These are phyloP conservation scores for Pelochelys cantorii DNA, from an alignment of 2,797 vertebrate genomes.

Conservation along the genomic window DNA sequence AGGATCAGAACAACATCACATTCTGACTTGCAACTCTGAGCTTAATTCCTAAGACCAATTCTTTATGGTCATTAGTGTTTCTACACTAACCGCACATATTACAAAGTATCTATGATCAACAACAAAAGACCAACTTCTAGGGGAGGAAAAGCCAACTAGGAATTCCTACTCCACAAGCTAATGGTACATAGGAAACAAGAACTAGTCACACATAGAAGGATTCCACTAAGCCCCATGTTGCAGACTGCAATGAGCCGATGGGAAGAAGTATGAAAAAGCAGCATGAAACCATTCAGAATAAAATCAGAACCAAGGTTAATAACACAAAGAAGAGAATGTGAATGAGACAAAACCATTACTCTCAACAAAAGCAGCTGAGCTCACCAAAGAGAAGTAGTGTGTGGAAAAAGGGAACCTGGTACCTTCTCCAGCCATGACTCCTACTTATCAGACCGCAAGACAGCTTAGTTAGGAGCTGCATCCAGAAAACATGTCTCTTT, in stretches of 20 bases:
- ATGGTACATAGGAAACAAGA: fast-evolving
- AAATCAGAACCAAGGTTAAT: background rate
- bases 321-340: background rate
- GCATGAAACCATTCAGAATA: background rate
- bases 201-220: background rate
- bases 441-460: background rate
- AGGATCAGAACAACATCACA: background rate
- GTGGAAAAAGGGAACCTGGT: background rate
- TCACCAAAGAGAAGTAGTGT: background rate
- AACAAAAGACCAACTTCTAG: background rate
- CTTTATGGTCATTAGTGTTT: background rate
- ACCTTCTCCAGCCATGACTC: background rate
- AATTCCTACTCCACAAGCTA: background rate
- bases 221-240: fast-evolving
- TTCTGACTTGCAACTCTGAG: background rate
- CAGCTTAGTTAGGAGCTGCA: background rate
- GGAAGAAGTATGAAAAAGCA: background rate
- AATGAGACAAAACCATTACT: background rate
- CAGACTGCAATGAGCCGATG: fast-evolving
- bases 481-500: background rate
- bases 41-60: background rate
- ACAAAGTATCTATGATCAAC: background rate
- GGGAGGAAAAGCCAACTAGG: background rate
- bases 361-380: background rate
- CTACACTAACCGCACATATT: background rate